These are phyloP conservation scores for Amblyteles armatorius DNA, from an alignment of 2,888 invertebrate genomes.

Conservation along the genomic window DNA sequence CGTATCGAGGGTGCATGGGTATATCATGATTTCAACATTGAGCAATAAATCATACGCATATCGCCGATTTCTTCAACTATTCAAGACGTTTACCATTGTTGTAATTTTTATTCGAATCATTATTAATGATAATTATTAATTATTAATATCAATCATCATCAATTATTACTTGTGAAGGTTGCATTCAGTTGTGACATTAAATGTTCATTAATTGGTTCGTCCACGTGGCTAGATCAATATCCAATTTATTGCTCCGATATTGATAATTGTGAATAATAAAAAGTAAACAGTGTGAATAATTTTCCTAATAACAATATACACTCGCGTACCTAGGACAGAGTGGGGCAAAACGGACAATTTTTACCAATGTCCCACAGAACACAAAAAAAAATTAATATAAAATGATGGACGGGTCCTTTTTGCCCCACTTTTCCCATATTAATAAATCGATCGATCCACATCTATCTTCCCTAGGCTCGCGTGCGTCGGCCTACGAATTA, in stretches of 20 bases:
- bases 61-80: neutral
- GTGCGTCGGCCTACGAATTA: neutral
- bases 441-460: neutral
- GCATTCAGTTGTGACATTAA: too few relatives aligned
- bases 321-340: too few relatives aligned
- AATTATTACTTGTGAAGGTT: neutral
- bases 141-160: neutral
- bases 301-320: too few relatives aligned
- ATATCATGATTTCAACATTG: conserved; percentile 11
- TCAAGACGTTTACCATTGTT: neutral
- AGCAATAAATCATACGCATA: neutral
- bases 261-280: too few relatives aligned
- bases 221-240: too few relatives aligned
- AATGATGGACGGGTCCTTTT: neutral
- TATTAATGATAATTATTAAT: neutral
- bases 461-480: neutral
- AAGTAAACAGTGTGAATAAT: too few relatives aligned
- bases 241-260: too few relatives aligned
- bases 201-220: too few relatives aligned
- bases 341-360: too few relatives aligned
- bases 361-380: too few relatives aligned
- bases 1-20: conserved; percentile 12
- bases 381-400: neutral
- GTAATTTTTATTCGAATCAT: neutral
- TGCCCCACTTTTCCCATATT: neutral